Percentiles rank a stretch among this genome's conserved stretches.
phyloP scores from a whole-genome alignment of 2,113 vertebrate genomes.

The Progne subis region DNA sequence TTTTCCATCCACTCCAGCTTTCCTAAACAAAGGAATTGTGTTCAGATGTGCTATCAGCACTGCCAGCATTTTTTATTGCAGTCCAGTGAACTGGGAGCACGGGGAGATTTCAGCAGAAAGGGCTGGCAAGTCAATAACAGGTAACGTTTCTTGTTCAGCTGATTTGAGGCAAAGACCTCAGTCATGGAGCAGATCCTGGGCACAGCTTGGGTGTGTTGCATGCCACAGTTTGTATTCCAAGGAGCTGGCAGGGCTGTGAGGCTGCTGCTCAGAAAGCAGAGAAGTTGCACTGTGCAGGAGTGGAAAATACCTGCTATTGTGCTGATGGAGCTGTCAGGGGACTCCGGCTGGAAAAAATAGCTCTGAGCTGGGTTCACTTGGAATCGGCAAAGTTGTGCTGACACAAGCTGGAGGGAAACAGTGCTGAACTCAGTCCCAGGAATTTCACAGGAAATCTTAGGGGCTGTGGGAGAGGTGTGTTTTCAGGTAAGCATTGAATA shows the following conservation, averaged over 20 bases:
- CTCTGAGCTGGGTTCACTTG: not conserved
- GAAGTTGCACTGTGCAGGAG: not conserved
- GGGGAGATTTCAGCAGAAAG: not conserved
- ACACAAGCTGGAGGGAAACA: not conserved
- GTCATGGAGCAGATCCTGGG: not conserved
- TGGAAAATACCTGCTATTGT: slow-evolving; percentile 16
- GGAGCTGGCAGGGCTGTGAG: not conserved
- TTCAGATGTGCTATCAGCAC: rapidly evolving
- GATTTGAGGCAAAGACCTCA: not conserved
- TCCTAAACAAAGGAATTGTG: no score
- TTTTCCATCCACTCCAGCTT: not conserved
- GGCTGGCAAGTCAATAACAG: not conserved
- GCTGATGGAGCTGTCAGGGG: slow-evolving; percentile 29
- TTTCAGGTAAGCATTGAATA: not conserved
- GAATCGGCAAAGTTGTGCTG: not conserved
- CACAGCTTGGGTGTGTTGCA: not conserved
- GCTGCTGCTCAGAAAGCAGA: not conserved
- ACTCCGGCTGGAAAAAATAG: not conserved
- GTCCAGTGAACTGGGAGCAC: not conserved
- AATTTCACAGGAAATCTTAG: not conserved
- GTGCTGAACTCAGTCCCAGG: not conserved
- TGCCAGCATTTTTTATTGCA: not conserved
- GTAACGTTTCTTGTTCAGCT: not conserved
- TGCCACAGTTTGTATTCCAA: not conserved
- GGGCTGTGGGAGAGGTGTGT: not conserved